These are phyloP conservation scores for Oxytorus armatus DNA, from an alignment of 2,888 invertebrate species.

Conservation along the genomic window DNA sequence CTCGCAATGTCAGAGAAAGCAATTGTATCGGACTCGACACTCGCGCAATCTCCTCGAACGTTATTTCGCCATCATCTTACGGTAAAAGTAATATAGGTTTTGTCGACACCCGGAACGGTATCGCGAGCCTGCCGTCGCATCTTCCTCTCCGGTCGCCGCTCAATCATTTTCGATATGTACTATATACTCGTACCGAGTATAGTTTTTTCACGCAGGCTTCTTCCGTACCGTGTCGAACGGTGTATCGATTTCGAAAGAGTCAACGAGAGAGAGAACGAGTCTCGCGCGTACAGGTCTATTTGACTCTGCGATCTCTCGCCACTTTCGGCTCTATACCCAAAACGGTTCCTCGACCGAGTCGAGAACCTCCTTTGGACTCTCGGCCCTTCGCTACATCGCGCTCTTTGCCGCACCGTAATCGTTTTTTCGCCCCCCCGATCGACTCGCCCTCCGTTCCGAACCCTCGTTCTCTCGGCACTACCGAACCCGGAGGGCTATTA, in stretches of 20 bases:
- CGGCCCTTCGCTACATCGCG: neutral
- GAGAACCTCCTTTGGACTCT: slow-evolving; percentile 46
- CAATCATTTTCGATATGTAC: neutral
- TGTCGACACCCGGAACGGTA: too few species aligned
- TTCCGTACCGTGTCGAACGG: too few species aligned
- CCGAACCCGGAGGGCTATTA: slow-evolving; percentile 47
- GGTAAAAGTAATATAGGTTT: too few species aligned
- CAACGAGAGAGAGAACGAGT: too few species aligned
- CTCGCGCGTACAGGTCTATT: too few species aligned
- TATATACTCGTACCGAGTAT: too few species aligned
- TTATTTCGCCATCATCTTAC: slow-evolving; percentile 27
- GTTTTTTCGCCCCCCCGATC: slow-evolving; percentile 15
- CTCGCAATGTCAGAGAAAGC: too few species aligned
- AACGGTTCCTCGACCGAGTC: slow-evolving; percentile 22
- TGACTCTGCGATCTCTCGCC: neutral
- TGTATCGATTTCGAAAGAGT: too few species aligned
- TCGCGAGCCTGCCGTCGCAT: neutral
- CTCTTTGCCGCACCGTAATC: slow-evolving; percentile 19
- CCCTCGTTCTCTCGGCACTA: slow-evolving; percentile 46
- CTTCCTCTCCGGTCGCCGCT: neutral
- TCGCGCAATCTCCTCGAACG: slow-evolving; percentile 65
- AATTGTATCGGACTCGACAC: slow-evolving; percentile 81
- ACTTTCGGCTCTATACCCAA: neutral
- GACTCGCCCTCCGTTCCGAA: slow-evolving; percentile 42
- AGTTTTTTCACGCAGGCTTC: too few species aligned